These are phyloP conservation scores for Eulemur macaco DNA, from an alignment of 2,113 vertebrate genomes.

Conservation along the genomic window DNA sequence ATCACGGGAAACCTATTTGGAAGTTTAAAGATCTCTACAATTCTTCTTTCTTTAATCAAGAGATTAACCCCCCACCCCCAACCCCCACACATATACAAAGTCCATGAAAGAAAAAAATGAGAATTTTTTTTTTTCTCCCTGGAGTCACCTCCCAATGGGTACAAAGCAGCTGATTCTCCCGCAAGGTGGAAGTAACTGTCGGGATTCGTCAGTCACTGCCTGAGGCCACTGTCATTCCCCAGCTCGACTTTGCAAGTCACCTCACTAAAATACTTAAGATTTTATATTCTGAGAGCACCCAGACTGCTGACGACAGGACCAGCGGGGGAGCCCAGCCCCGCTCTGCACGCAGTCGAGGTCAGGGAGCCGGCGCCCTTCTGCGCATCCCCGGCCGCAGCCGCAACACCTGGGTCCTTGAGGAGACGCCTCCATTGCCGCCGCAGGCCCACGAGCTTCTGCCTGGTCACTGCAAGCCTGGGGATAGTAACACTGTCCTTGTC, in stretches of 20 bases:
- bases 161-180: background rate
- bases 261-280: background rate
- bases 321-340: too few relatives aligned
- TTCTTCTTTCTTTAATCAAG: conserved; percentile 18
- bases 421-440: accelerated
- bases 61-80: background rate
- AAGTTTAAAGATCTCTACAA: background rate
- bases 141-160: background rate
- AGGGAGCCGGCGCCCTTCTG: background rate
- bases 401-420: background rate
- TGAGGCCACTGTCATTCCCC: background rate
- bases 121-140: background rate
- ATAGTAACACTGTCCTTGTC: background rate
- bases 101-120: background rate
- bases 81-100: too few relatives aligned
- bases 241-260: background rate
- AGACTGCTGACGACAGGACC: accelerated
- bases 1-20: background rate
- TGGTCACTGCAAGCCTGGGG: background rate
- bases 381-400: too few relatives aligned
- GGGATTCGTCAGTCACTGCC: background rate
- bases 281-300: too few relatives aligned
- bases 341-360: background rate
- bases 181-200: background rate
- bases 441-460: background rate